Percentiles rank a stretch among this genome's conserved stretches.
These are phyloP conservation scores for Lithophane ornitopus DNA, from an alignment of 2,888 invertebrate species.

Conservation along the genomic window DNA sequence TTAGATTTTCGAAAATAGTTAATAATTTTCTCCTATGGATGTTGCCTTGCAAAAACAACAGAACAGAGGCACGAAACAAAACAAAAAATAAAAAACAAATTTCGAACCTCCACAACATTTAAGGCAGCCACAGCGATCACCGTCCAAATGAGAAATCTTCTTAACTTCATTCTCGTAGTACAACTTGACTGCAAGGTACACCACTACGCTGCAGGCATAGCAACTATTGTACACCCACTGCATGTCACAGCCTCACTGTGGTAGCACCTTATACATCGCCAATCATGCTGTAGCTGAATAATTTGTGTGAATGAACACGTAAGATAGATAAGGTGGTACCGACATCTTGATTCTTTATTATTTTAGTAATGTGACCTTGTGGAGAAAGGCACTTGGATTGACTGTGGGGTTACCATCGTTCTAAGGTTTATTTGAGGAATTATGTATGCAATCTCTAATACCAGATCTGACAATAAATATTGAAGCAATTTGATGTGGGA, in stretches of 20 bases:
- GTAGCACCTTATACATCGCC: slow-evolving; percentile 53
- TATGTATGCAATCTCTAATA: not conserved
- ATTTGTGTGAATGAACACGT: slow-evolving; percentile 67
- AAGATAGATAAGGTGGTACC: slow-evolving; percentile 75
- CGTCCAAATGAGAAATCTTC: slow-evolving; percentile 70
- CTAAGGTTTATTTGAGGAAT: not conserved
- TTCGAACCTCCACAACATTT: slow-evolving; percentile 78
- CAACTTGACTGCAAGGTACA: slow-evolving; percentile 78
- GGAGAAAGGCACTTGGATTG: slow-evolving; percentile 42
- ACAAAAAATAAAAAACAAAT: slow-evolving; percentile 16
- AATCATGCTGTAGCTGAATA: slow-evolving; percentile 11
- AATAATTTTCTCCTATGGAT: too few species aligned
- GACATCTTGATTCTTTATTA: slow-evolving; percentile 60
- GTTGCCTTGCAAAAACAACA: too few species aligned
- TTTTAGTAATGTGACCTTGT: slow-evolving; percentile 65
- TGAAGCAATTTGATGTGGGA: not conserved
- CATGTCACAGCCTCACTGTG: slow-evolving; percentile 67
- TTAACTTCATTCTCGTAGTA: slow-evolving; percentile 86
- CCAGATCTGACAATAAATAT: not conserved
- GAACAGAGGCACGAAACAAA: too few species aligned
- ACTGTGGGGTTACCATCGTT: slow-evolving; percentile 29
- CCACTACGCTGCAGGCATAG: slow-evolving; percentile 80
- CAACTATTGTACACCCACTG: slow-evolving; percentile 80
- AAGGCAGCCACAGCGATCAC: slow-evolving; percentile 69
- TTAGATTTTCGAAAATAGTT: too few species aligned